A percentile compares a stretch with the other conserved stretches of the same genome.
phyloP scores from a whole-genome alignment of 2,113 vertebrate genomes.

The Verasper variegatus region DNA sequence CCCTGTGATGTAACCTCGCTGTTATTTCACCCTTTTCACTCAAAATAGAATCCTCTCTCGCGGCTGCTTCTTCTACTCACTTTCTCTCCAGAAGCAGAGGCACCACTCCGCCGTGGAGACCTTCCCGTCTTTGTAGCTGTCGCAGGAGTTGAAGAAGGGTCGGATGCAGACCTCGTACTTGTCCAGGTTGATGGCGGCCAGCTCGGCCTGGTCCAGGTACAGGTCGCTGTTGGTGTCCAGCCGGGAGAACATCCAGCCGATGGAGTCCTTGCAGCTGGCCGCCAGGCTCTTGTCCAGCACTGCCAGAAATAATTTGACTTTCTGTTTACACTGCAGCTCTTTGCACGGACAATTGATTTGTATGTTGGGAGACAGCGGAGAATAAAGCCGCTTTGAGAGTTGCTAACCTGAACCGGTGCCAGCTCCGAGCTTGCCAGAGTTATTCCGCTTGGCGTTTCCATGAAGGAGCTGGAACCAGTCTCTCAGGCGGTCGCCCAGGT shows the following conservation, averaged over 20 bases:
- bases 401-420: conserved; percentile 80
- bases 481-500: conserved; percentile 93
- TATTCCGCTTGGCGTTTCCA: conserved; percentile 94
- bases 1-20: conserved; percentile 11
- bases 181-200: conserved; percentile 95
- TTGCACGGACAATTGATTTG: conserved; percentile 18
- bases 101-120: conserved; percentile 97
- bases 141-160: conserved; percentile 98
- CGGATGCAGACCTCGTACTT: conserved; percentile 97
- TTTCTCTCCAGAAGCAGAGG: conserved; percentile 99
- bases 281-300: conserved; percentile 91
- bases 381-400: conserved; percentile 14
- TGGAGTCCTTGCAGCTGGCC: conserved; percentile 95
- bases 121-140: conserved; percentile 92
- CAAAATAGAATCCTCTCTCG: conserved; percentile 7
- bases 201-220: conserved; percentile 90
- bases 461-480: conserved; percentile 99
- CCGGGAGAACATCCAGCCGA: conserved; percentile 98
- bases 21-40: conserved; percentile 18
- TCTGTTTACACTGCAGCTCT: not conserved
- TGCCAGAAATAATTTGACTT: conserved; percentile 57
- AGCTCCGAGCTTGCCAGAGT: conserved; percentile 77
- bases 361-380: conserved; percentile 7
- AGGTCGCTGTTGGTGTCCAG: conserved; percentile 92
- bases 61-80: conserved; percentile 80